phyloP scores from a whole-genome alignment of 2,113 vertebrate genomes.

The Galeopterus variegatus region DNA sequence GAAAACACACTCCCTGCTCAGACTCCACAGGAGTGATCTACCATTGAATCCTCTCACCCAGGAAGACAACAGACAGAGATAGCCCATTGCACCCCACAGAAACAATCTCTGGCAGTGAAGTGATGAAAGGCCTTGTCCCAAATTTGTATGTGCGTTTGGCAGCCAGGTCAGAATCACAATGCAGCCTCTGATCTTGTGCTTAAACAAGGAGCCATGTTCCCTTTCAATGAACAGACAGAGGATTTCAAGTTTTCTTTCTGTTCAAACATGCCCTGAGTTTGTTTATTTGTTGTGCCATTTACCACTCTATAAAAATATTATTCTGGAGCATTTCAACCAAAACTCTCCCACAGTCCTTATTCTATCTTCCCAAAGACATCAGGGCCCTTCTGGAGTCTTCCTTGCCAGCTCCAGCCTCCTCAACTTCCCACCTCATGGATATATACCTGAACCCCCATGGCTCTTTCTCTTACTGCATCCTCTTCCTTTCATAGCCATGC shows the following conservation, averaged over 20 bases:
- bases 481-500: fast-evolving
- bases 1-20: too few species aligned
- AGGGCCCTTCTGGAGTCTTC: not conserved
- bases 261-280: not conserved
- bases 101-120: not conserved
- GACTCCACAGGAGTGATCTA: not conserved
- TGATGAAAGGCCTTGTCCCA: not conserved
- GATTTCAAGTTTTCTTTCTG: constrained; percentile 13
- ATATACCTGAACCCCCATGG: not conserved
- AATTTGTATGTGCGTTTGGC: not conserved
- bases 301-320: constrained; percentile 47
- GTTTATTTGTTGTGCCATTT: not conserved
- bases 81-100: fast-evolving
- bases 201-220: not conserved
- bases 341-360: not conserved
- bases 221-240: not conserved
- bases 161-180: not conserved
- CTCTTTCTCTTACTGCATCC: too few species aligned
- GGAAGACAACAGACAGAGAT: fast-evolving
- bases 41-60: fast-evolving
- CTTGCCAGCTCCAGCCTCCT: not conserved
- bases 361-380: not conserved
- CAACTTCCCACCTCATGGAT: fast-evolving
- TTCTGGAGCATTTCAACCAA: not conserved
- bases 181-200: not conserved